phyloP scores from a whole-genome alignment of 2,888 invertebrate genomes.

The Allophyes oxyacanthae region DNA sequence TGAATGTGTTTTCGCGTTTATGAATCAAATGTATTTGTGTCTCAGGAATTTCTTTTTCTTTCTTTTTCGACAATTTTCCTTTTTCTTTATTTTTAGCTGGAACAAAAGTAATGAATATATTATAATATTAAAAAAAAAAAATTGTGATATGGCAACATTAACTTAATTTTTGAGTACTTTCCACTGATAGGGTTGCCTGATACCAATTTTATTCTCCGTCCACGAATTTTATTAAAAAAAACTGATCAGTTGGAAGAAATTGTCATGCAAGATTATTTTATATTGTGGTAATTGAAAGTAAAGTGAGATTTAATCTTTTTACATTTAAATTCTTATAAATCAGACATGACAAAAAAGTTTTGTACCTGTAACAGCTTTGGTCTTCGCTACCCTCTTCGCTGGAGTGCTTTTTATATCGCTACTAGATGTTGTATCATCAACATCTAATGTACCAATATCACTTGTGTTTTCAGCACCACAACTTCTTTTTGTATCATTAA shows the following conservation, averaged over 20 bases:
- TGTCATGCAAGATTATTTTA: too few species aligned
- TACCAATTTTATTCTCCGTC: too few species aligned
- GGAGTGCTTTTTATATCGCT: not conserved
- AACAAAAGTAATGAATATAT: too few species aligned
- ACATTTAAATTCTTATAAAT: too few species aligned
- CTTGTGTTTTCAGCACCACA: not conserved
- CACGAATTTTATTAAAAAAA: too few species aligned
- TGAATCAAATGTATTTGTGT: constrained; percentile 21
- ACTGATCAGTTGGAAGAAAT: too few species aligned
- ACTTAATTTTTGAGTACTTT: not conserved
- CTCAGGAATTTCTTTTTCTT: constrained; percentile 5
- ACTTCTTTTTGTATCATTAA: too few species aligned
- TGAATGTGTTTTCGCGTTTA: constrained; percentile 65
- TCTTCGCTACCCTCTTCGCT: not conserved
- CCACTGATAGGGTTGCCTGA: too few species aligned
- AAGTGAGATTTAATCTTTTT: too few species aligned
- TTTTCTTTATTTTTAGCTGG: constrained; percentile 20
- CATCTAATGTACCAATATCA: not conserved
- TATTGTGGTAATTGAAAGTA: too few species aligned
- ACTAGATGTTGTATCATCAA: not conserved
- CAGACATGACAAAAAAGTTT: not conserved
- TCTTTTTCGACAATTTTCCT: not conserved
- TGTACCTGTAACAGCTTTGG: constrained; percentile 14
- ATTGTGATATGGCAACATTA: constrained; percentile 9
- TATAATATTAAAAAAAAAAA: too few species aligned